A percentile compares a stretch with the other conserved stretches of the same genome.
phyloP scores from a whole-genome alignment of 2,797 vertebrate genomes.

The Rhincodon typus region DNA sequence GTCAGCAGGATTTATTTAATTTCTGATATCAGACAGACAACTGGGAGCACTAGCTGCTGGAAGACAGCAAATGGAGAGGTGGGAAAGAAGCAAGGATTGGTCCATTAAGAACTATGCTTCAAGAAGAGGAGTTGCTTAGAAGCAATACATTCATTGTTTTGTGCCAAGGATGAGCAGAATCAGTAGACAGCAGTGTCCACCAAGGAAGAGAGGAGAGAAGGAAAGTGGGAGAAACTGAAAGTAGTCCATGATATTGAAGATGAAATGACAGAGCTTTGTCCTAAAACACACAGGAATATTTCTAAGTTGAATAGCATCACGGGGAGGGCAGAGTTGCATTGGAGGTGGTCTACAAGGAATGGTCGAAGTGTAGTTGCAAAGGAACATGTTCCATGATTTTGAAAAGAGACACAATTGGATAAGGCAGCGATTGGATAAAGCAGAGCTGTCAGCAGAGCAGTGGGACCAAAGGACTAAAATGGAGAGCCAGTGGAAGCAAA shows the following conservation, averaged over 20 bases:
- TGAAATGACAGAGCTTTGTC: not conserved
- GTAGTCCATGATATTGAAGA: not conserved
- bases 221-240: not conserved
- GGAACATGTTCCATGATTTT: not conserved
- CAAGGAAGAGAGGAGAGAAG: not conserved
- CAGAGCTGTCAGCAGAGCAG: not conserved
- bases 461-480: too few relatives aligned
- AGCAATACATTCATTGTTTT: not conserved
- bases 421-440: not conserved
- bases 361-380: not conserved
- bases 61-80: not conserved
- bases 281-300: not conserved
- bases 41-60: not conserved
- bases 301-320: not conserved
- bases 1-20: not conserved
- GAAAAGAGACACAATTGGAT: not conserved
- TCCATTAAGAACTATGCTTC: too few relatives aligned
- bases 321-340: not conserved
- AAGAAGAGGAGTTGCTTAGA: not conserved
- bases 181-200: not conserved
- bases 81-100: not conserved
- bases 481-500: too few relatives aligned
- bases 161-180: not conserved
- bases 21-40: not conserved
- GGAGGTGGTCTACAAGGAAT: not conserved